Conservation (phyloP, 64 coral and sea anemone species). For the Platygyra sinensis region DNA sequence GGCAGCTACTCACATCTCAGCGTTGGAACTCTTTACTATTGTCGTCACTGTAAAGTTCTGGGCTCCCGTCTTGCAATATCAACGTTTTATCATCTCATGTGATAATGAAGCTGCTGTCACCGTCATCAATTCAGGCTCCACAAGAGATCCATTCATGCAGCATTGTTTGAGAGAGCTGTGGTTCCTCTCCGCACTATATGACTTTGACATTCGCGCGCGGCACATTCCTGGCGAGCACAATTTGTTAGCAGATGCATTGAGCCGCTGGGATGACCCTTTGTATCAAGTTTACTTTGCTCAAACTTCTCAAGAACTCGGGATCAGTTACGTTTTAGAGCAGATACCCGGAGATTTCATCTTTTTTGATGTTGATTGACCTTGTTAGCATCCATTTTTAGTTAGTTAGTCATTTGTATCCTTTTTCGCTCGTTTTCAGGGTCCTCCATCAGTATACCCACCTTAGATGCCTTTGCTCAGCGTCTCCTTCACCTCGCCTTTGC, state of each 20-base stretch:
- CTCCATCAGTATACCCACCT: neutral
- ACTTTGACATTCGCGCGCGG: constrained; percentile 1
- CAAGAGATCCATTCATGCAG: constrained; percentile 26
- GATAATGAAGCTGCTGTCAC: constrained; percentile 25
- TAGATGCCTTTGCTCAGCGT: neutral
- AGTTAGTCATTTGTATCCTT: neutral
- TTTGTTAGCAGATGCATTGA: neutral
- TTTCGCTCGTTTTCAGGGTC: neutral
- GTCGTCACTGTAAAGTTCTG: constrained; percentile 3
- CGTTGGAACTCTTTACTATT: constrained; percentile 21
- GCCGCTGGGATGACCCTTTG: neutral
- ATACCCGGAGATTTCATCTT: neutral
- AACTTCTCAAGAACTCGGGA: neutral
- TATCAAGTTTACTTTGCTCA: neutral
- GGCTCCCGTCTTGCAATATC: neutral
- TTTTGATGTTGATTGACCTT: too few species aligned
- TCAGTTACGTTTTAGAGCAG: neutral
- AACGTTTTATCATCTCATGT: neutral
- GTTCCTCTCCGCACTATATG: neutral
- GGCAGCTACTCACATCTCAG: constrained; percentile 1
- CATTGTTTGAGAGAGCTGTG: constrained; percentile 37
- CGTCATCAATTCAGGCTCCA: constrained; percentile 11
- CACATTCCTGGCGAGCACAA: constrained; percentile 35
- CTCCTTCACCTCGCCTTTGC: neutral
- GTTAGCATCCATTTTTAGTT: too few species aligned